These are phyloP conservation scores for Cyanoliseus patagonus DNA, from an alignment of 2,113 vertebrate species.

Conservation along the genomic window DNA sequence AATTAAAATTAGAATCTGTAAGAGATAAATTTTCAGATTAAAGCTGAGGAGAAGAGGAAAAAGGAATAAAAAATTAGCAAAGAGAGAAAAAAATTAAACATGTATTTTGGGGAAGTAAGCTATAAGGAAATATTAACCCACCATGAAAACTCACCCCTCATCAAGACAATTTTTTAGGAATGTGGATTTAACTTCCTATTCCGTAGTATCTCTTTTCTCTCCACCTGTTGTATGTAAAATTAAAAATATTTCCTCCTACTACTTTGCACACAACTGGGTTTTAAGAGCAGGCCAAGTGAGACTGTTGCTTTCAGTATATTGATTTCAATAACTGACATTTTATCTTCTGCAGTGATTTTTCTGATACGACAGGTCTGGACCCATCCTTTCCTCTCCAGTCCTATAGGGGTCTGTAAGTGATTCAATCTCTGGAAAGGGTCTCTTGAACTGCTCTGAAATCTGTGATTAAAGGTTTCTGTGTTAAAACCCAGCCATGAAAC, in stretches of 20 bases:
- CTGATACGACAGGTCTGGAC: not conserved
- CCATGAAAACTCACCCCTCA: not conserved
- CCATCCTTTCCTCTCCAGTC: not conserved
- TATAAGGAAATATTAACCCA: not conserved
- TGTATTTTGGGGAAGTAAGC: not conserved
- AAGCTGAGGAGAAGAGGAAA: not conserved
- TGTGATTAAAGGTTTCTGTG: not conserved
- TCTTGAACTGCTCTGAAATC: not conserved
- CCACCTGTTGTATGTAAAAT: not conserved
- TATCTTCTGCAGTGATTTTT: not conserved
- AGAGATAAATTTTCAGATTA: not conserved
- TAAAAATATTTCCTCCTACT: not conserved
- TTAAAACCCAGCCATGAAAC: not conserved
- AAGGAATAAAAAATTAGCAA: not conserved
- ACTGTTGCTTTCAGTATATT: not conserved
- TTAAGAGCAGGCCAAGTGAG: not conserved
- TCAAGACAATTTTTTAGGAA: not conserved
- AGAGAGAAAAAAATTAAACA: not conserved
- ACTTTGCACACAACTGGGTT: not conserved
- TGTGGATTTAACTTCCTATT: not conserved
- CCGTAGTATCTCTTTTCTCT: not conserved
- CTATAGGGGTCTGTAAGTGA: not conserved
- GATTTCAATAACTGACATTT: not conserved
- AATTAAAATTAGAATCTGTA: not conserved
- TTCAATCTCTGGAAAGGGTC: not conserved